A percentile compares a stretch with the other conserved stretches of the same genome.
These are phyloP conservation scores for Oasisia sp. DNA, from an alignment of 2,888 invertebrate genomes.

Conservation along the genomic window DNA sequence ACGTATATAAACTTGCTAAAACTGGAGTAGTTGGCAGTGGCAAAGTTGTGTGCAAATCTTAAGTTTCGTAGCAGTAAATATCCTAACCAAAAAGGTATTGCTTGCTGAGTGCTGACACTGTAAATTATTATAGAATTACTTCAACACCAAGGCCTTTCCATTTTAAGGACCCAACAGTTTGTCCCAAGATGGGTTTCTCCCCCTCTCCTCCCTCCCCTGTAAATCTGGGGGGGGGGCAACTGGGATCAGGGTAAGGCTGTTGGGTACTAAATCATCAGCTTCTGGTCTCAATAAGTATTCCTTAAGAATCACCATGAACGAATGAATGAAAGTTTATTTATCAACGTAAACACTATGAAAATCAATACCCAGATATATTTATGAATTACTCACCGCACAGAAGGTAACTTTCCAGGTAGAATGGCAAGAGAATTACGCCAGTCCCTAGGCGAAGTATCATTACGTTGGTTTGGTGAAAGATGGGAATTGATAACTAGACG, in stretches of 20 bases:
- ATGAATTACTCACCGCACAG: neutral
- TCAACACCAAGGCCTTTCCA: neutral
- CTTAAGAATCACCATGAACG: neutral
- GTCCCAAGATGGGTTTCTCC: neutral
- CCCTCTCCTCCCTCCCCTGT: neutral
- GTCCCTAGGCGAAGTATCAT: neutral
- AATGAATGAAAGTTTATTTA: too few relatives aligned
- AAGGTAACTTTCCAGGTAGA: neutral
- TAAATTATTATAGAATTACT: too few relatives aligned
- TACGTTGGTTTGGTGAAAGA: neutral
- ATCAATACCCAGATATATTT: neutral
- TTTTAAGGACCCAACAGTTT: neutral
- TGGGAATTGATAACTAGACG: neutral
- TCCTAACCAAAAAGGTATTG: neutral
- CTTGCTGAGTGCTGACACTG: neutral
- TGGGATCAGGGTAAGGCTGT: too few relatives aligned
- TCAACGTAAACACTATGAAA: neutral
- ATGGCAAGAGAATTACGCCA: neutral
- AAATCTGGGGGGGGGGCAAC: too few relatives aligned
- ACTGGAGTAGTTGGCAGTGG: too few relatives aligned
- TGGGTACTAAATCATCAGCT: neutral
- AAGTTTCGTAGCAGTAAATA: neutral
- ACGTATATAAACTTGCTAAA: too few relatives aligned
- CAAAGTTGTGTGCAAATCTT: too few relatives aligned
- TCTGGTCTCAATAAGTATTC: neutral